Conservation (phyloP, 37 sponge, comb jelly and placozoan genomes). For the Crambe crambe region DNA sequence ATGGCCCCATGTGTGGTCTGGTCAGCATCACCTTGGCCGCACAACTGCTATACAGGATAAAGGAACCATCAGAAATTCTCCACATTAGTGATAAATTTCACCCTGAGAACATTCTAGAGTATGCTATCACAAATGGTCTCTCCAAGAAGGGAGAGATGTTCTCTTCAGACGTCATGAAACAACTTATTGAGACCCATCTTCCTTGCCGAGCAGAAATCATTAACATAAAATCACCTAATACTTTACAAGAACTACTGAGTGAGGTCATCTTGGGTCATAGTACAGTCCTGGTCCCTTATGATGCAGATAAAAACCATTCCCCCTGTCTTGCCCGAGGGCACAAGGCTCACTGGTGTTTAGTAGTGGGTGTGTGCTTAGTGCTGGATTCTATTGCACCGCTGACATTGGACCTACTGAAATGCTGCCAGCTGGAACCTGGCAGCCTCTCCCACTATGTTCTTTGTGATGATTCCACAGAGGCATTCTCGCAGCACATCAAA, state of each 20-base stretch:
- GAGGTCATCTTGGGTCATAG: neutral
- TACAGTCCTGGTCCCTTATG: conserved; percentile 57
- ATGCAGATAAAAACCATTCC: conserved; percentile 64
- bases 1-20: conserved; percentile 66
- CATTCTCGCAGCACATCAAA: too few relatives aligned
- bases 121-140: neutral
- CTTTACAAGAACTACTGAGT: neutral
- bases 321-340: conserved; percentile 55
- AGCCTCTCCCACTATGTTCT: neutral
- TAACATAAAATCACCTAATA: neutral
- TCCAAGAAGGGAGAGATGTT: conserved; percentile 61
- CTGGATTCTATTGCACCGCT: neutral
- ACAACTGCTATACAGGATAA: conserved; percentile 8
- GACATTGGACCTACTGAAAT: neutral
- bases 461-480: neutral
- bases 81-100: neutral
- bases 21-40: conserved; percentile 50
- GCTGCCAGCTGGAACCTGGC: neutral
- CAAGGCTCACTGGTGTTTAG: conserved; percentile 61
- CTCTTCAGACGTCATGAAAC: conserved; percentile 23
- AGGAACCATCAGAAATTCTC: neutral
- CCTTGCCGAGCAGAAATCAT: conserved; percentile 1
- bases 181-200: conserved; percentile 13
- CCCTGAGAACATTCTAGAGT: conserved; percentile 18
- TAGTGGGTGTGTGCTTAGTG: conserved; percentile 40